Evolutionary conservation across 2,797 vertebrate genomes (phyloP), one percentile per base, ranked within the genome.

Genomic region (Poeciliopsis turneri): DNA sequence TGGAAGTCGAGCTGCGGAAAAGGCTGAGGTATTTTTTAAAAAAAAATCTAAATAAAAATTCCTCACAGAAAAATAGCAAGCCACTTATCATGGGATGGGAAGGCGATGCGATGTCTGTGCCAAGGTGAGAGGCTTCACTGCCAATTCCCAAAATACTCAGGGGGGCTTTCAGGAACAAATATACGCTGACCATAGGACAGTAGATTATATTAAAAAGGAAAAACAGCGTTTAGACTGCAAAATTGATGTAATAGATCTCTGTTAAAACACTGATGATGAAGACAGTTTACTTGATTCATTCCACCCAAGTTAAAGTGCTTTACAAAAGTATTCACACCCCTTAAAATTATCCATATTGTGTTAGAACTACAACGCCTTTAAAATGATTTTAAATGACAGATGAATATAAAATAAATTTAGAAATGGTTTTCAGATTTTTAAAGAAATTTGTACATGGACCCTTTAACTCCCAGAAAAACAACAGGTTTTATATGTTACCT

Each of bases 1-100:
- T 94, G 90, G 94, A 92, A 88, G 93, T 92, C 94, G 94, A 92
- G 86, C 88, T 86, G 89, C 86, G 85, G 87, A 92, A 90, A 90
- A 90, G 78, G 87, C 87, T 83, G 91, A 90, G 90, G 89, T 78
- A 82, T 90, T 88, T 90, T 30, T 90, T 93, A 89, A 89, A 87
- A 87, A 84, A 69, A 70, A 71, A 71, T 71, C 43, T 71, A 71
- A 71, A 71, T 71, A 71, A 71, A 71, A 71, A 71, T 71, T 25
- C 39, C 81, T 83, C 87, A 75, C 82, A 89, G 84, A 92, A 93
- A 93, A 94, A 90, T 90, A 91, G 85, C 77, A 75, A 88, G 88
- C 82, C 89, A 81, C 84, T 87, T 91, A 94, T 94, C 92, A 91
- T 83, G 92, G 92, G 92, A 94, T 88, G 91, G 86, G 90, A 93